Evolutionary conservation across 2,888 invertebrate genomes (phyloP), one percentile per base, ranked within the genome.

Genomic region (Tenthredo mesomela): DNA sequence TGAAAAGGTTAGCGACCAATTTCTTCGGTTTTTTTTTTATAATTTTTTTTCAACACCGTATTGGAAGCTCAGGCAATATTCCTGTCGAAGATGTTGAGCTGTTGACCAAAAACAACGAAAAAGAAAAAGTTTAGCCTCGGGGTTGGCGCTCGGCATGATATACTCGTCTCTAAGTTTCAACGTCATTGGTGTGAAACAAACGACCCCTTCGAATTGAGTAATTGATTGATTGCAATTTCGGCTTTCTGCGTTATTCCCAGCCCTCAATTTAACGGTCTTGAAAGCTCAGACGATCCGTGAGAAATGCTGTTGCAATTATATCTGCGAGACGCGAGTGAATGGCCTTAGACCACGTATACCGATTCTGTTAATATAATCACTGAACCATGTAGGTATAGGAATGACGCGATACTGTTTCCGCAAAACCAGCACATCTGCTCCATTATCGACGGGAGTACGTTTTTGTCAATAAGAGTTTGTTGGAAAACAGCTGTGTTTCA

Each of bases 181-280:
- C 58, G 80, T 61, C 50, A 58, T 61, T 61, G 21, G 21, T 40
- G 21, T 61, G 80, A 61, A 80, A 80, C 33, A 61, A 80, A 80
- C 58, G 37, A 58, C 40, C 40, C 61, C n/a, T 80, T 80, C 21
- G 80, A 50, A 80, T 50, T 40, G 21, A 50, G 61, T 80, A n/a
- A 80, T 80, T 37, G 80, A 61, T 61, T 61, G 61, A 21, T 75
- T 15, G 70, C 18, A 33, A 7, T 50, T 7, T 33, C 54, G 15
- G 21, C 40, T 61, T n/a, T 61, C n/a, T 25, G 54, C 77, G 54
- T 77, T 77, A 54, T 77, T 29, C n/a, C 12, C 54, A 54, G 9
- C 77, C 54, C 25, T 3, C 21, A 50, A 61, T 80, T 80, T 58
- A 40, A 43, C 15, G 18, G 40, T 61, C 18, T 25, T 21, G 40